Conservation (phyloP, 2,888 invertebrate species). For the Ephialtes manifestator region DNA sequence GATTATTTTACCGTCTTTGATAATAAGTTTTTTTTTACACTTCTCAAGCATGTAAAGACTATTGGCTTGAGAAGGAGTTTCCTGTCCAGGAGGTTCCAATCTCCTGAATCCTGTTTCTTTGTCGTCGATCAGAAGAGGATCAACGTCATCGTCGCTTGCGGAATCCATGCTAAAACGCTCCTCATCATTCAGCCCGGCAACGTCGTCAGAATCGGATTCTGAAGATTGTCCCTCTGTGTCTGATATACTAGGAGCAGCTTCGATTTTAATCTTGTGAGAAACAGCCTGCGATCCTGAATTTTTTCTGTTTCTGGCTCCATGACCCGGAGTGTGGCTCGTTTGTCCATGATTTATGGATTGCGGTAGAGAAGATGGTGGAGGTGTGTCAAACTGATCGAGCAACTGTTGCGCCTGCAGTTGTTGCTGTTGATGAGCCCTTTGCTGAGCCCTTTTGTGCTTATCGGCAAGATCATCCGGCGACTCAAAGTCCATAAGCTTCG, state of each 20-base stretch:
- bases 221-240: conserved; percentile 84
- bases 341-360: conserved; percentile 46
- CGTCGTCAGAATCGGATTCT: conserved; percentile 82
- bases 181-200: conserved; percentile 79
- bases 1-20: conserved; percentile 90
- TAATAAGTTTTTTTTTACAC: conserved; percentile 91
- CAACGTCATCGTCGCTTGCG: conserved; percentile 83
- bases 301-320: conserved; percentile 73
- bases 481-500: conserved; percentile 97
- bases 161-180: conserved; percentile 81
- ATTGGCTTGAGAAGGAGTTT: conserved; percentile 86
- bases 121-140: conserved; percentile 85
- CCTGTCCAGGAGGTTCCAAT: conserved; percentile 86
- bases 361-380: conserved; percentile 71
- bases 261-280: conserved; percentile 76
- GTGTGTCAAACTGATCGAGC: conserved; percentile 81
- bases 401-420: conserved; percentile 80
- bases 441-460: conserved; percentile 87
- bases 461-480: conserved; percentile 94
- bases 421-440: conserved; percentile 82
- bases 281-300: conserved; percentile 74
- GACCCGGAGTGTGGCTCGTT: conserved; percentile 50
- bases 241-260: conserved; percentile 79
- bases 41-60: conserved; percentile 93
- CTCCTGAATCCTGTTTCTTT: conserved; percentile 86